Percentiles rank a stretch among this genome's conserved stretches.
phyloP scores from a whole-genome alignment of 2,888 invertebrate genomes.

The Taenaris catops region DNA sequence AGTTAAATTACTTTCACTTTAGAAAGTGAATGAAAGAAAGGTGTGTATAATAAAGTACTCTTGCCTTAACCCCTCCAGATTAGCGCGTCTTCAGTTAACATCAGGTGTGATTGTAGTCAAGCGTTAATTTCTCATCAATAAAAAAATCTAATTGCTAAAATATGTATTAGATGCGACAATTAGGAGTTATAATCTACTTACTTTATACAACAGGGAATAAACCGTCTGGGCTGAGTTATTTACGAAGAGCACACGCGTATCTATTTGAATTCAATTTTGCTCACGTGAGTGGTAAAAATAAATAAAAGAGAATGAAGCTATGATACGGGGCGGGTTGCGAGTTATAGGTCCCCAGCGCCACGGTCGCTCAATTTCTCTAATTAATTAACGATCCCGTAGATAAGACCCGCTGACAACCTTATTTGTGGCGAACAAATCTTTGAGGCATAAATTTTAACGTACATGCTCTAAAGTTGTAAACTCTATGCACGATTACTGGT shows the following conservation, averaged over 20 bases:
- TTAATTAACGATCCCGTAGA: constrained; percentile 78
- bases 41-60: too few species aligned
- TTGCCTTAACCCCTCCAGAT: too few species aligned
- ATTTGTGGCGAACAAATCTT: constrained; percentile 79
- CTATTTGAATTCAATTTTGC: constrained; percentile 66
- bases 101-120: too few species aligned
- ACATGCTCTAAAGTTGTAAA: constrained; percentile 75
- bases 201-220: too few species aligned
- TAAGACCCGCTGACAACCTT: constrained; percentile 77
- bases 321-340: constrained; percentile 76
- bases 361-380: constrained; percentile 79
- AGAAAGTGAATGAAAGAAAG: too few species aligned
- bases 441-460: constrained; percentile 74
- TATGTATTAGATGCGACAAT: too few species aligned
- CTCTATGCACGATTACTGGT: constrained; percentile 60
- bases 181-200: too few species aligned
- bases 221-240: too few species aligned
- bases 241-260: neutral
- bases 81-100: too few species aligned
- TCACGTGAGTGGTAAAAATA: constrained; percentile 77
- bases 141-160: too few species aligned
- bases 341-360: constrained; percentile 74
- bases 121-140: too few species aligned
- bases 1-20: too few species aligned
- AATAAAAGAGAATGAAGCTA: constrained; percentile 71